Conservation (phyloP, 2,113 vertebrate species). For the Saimiri boliviensis region DNA sequence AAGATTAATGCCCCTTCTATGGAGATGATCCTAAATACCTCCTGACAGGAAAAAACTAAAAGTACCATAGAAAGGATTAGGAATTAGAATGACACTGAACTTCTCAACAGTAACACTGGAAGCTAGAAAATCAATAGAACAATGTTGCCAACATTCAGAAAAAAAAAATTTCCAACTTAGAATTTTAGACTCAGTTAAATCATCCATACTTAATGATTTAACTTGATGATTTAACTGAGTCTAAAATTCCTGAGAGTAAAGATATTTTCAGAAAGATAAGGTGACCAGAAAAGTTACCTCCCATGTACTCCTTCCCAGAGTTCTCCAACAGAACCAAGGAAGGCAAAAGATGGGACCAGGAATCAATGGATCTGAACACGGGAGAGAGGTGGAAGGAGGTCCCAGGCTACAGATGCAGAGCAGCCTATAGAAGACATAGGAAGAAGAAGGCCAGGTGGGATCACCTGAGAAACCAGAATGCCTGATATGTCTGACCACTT, state of each 20-base stretch:
- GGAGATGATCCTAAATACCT: background rate
- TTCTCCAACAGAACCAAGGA: background rate
- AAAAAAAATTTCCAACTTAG: background rate
- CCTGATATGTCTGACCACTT: background rate
- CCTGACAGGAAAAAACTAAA: background rate
- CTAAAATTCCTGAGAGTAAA: background rate
- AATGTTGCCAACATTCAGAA: background rate
- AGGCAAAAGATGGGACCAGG: background rate
- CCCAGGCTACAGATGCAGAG: background rate
- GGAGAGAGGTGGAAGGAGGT: background rate
- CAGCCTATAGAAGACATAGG: background rate
- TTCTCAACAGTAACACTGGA: background rate
- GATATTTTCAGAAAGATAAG: constrained; percentile 8
- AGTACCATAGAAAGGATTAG: background rate
- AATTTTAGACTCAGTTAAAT: background rate
- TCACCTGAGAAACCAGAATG: background rate
- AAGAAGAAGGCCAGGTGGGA: background rate
- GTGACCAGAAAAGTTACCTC: background rate
- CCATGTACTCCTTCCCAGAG: background rate
- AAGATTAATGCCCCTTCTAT: background rate
- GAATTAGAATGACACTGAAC: background rate
- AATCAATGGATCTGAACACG: background rate
- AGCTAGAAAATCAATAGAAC: background rate
- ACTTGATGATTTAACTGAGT: too few relatives aligned
- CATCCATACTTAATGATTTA: too few relatives aligned